These are phyloP conservation scores for Zapornia atra DNA, from an alignment of 2,113 vertebrate species.

Conservation along the genomic window DNA sequence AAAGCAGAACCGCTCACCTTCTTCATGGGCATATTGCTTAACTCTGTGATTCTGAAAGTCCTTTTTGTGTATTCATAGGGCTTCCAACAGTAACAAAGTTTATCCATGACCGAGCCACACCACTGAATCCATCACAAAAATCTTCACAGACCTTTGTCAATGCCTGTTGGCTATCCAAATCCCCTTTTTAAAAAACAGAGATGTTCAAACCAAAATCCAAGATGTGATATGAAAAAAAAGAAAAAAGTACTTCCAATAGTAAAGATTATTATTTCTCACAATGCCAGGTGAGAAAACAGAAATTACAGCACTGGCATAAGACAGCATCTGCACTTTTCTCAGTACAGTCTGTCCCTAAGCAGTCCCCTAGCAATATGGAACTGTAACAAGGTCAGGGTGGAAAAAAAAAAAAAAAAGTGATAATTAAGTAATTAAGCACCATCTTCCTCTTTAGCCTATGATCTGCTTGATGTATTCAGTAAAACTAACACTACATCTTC, in stretches of 20 bases:
- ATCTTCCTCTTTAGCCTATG: not conserved
- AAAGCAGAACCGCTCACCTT: not conserved
- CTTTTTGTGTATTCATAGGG: not conserved
- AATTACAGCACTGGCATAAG: not conserved
- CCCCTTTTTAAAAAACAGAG: not conserved
- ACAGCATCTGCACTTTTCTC: not conserved
- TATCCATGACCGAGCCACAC: not conserved
- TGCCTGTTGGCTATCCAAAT: not conserved
- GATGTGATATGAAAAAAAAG: not conserved
- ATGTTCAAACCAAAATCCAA: not conserved
- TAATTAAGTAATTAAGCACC: slow-evolving; percentile 55
- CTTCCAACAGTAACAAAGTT: not conserved
- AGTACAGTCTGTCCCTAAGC: not conserved
- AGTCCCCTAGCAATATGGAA: not conserved
- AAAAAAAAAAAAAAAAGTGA: not conserved
- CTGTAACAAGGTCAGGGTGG: not conserved
- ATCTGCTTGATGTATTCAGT: not conserved
- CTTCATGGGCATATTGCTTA: rapidly evolving
- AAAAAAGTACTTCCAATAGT: not conserved
- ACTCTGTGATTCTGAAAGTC: not conserved
- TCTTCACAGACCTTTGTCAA: not conserved
- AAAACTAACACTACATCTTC: not conserved
- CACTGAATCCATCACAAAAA: not conserved
- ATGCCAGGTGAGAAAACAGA: not conserved
- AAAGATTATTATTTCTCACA: not conserved